Evolutionary conservation across 2,797 vertebrate genomes (phyloP), one percentile per base, ranked within the genome.

Genomic region (Molothrus aeneus): DNA sequence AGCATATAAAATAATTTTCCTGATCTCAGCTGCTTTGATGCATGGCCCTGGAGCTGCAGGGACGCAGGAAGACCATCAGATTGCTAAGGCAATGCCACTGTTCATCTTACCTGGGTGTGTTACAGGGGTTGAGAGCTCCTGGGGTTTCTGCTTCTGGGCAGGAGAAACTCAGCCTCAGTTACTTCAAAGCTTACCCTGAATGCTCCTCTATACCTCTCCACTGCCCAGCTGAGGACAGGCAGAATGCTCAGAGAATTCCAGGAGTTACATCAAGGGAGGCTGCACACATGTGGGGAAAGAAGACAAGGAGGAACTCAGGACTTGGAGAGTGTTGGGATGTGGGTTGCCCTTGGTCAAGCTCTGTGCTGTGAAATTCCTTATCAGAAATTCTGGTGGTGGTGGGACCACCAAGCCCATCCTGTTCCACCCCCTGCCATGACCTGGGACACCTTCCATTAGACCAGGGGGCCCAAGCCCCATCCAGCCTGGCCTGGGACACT

Each of bases 261-360:
- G 17, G 13, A 85, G 17, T 21, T 51, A 45, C 2, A 11, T 21
- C 6, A 0, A 0, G 2, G 13, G 4, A 8, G 6, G 7, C 3
- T 38, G 47, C 63, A 18, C 16, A 25, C 4, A 3, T 0, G 25
- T 22, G 24, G 24, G 3, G 29, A 47, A 66, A 45, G 50, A 74
- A 26, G 53, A 51, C 4, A 36, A 69, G 7, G 4, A 65, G 17
- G 10, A 66, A 6, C 6, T 79, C 19, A 29, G 32, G n/a, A 26
- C 60, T 24, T 42, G 40, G 32, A 50, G 13, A 2, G 8, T 26
- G 10, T 2, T 29, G 29, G 36, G 17, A 28, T 5, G 10, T 34
- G 6, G 8, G 7, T 19, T 56, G 13, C 38, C 60, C 18, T 78
- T 24, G 12, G 29, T 18, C 2, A 6, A 61, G 38, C 13, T 32